Base-by-base conservation (phyloP, 2,797 vertebrate genomes). In the Halcyon leucocephala region DNA sequence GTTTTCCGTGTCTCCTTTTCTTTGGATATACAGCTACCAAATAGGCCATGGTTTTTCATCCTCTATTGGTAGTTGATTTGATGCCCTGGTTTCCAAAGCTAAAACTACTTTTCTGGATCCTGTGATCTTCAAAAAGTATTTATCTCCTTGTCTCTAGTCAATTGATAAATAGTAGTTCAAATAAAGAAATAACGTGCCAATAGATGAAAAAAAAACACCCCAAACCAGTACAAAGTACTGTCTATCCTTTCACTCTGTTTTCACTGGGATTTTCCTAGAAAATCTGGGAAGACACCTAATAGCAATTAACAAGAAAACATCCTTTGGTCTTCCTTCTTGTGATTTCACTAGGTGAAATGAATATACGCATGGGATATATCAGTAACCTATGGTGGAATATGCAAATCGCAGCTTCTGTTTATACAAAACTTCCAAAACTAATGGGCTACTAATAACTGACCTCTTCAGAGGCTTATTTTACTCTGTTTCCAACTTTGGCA, bases 351-450 rank as follows among this genome's bases (percentile, higher is more conserved):
- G 16, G 24, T 76, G 48, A 85, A 82, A 64, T 22, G 21, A 71
- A 41, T 33, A 13, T 67, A 25, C 3, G 22, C 14, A 1, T 2
- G 1, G 20, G 11, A 7, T n/a, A 15, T 44, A 18, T 42, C 10
- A 3, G 6, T 55, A 44, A 12, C 7, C 6, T 31, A 1, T 20
- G 35, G 19, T 49, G 20, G 20, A 65, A 61, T 35, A 49, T 12
- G 9, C 1, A 1, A 62, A 31, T 78, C 12, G 6, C 51, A 74
- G 22, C 35, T 37, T 82, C 2, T 44, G 2, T 49, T 21, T 42
- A 14, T 64, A 26, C 16, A 41, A 65, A 55, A 12, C 12, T 46
- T 72, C n/a, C 4, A 9, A 29, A 88, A 48, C 5, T 13, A 42
- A 19, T 7, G 10, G 26, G 17, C 33, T 31, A 8, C 15, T n/a